Percentiles rank a stretch among this genome's conserved stretches.
Evolutionary conservation across 1,140 invertebrate genomes (phyloP).

Genomic region (Apis dorsata): DNA sequence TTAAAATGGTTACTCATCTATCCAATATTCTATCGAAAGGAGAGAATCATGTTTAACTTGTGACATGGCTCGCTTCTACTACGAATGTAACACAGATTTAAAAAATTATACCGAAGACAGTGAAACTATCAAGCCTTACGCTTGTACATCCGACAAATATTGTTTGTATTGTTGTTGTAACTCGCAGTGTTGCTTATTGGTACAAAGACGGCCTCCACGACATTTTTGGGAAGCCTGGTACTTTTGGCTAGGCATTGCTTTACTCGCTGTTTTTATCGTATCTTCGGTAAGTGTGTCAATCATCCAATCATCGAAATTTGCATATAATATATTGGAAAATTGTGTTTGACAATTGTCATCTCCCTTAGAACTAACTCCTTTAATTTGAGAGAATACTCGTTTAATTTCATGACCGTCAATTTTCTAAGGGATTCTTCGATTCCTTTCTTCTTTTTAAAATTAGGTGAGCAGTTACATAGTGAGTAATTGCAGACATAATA

Average conservation of each 20-base stretch:
- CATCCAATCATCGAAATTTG: not conserved
- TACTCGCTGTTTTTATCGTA: constrained; percentile 69
- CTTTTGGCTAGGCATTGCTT: constrained; percentile 73
- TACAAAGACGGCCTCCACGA: constrained; percentile 70
- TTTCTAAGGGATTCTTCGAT: constrained; percentile 24
- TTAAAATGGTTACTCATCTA: not conserved
- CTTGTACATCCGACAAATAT: constrained; percentile 64
- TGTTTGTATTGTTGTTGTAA: constrained; percentile 72
- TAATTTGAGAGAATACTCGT: not conserved
- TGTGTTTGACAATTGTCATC: not conserved
- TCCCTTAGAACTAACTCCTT: not conserved
- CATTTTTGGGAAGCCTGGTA: constrained; percentile 76
- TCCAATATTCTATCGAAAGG: not conserved
- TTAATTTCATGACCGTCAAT: not conserved
- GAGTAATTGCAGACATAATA: constrained; percentile 71
- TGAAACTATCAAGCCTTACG: constrained; percentile 55
- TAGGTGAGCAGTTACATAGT: constrained; percentile 73
- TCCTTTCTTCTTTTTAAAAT: constrained; percentile 1
- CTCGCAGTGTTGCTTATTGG: constrained; percentile 68
- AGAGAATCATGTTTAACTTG: constrained; percentile 1
- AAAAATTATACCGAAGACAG: constrained; percentile 44
- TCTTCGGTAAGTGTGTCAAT: constrained; percentile 64
- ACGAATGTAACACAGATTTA: constrained; percentile 64
- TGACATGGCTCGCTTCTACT: constrained; percentile 66
- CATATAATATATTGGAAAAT: not conserved